Conservation (phyloP, 2,113 vertebrate species). For the Pangasianodon hypophthalmus region DNA sequence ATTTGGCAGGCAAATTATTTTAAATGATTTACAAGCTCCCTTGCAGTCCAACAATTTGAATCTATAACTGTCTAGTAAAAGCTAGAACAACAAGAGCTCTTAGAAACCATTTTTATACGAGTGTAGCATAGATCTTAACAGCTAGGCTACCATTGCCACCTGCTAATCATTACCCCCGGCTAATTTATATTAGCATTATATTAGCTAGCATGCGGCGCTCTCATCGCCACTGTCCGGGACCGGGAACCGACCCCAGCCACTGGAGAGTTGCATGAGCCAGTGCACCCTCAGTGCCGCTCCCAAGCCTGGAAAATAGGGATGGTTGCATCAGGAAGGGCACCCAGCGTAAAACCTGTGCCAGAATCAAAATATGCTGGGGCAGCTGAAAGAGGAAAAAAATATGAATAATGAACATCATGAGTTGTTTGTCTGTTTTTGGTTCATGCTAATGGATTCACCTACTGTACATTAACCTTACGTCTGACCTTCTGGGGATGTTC, state of each 20-base stretch:
- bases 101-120: not conserved
- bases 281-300: no score
- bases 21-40: not conserved
- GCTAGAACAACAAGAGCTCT: not conserved
- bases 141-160: not conserved
- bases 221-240: slow-evolving; percentile 65
- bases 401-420: not conserved
- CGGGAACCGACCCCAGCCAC: slow-evolving; percentile 44
- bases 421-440: not conserved
- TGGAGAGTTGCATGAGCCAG: no score
- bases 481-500: no score
- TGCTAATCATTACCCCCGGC: not conserved
- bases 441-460: not conserved
- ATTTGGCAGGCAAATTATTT: not conserved
- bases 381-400: no score
- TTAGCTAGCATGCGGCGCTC: slow-evolving; percentile 47
- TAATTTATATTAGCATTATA: not conserved
- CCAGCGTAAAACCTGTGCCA: no score
- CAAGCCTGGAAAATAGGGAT: no score
- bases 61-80: not conserved
- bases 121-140: not conserved
- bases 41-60: not conserved
- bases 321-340: no score
- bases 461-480: not conserved
- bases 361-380: no score